A percentile compares a stretch with the other conserved stretches of the same genome.
Evolutionary conservation across 2,113 vertebrate genomes (phyloP).

Genomic region (Cyanoderma ruficeps): DNA sequence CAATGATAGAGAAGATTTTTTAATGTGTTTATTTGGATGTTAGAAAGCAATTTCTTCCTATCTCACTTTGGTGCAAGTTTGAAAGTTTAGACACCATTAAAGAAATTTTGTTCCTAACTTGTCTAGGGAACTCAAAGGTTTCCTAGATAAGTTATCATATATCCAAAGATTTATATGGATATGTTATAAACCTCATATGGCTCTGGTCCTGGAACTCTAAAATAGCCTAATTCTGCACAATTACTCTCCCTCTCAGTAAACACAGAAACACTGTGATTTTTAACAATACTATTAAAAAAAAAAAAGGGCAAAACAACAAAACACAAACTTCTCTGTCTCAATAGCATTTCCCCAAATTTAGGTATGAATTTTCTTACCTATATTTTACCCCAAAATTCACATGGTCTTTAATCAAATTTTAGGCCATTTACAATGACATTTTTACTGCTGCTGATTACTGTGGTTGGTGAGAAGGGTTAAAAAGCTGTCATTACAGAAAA

Average conservation of each 20-base stretch:
- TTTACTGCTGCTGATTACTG: background rate
- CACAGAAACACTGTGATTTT: background rate
- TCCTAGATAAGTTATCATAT: no score
- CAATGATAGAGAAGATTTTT: conserved; percentile 7
- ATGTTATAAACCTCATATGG: background rate
- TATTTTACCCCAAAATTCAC: background rate
- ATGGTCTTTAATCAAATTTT: background rate
- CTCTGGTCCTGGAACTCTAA: background rate
- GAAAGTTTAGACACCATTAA: background rate
- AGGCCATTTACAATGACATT: background rate
- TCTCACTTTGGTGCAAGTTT: background rate
- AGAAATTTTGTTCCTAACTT: background rate
- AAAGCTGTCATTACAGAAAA: conserved; percentile 8
- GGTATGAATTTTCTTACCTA: background rate
- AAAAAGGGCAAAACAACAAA: background rate
- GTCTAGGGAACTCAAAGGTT: background rate
- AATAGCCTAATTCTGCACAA: background rate
- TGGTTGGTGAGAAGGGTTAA: background rate
- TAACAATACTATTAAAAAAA: background rate
- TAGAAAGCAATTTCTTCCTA: background rate
- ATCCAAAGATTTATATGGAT: background rate
- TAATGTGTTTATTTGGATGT: background rate
- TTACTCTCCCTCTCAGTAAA: background rate
- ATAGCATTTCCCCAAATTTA: background rate
- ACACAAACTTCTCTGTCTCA: background rate